Evolutionary conservation across 2,113 vertebrate genomes (phyloP), one percentile per base, ranked within the genome.

Genomic region (Phoxinus phoxinus): DNA sequence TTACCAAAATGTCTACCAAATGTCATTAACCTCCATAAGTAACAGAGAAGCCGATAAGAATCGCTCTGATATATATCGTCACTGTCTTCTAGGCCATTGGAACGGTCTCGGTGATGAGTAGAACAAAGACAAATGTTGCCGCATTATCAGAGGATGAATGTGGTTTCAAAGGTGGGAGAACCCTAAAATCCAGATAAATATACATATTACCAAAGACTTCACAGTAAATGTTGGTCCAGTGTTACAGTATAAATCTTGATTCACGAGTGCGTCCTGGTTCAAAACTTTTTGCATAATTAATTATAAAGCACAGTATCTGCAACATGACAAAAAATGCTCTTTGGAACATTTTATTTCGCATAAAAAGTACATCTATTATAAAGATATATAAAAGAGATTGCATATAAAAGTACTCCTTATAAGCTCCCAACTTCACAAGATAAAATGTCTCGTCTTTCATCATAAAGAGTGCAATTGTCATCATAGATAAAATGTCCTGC

Each of bases 21-120:
- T 79, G 65, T 80, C 85, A 86, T 79, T 86, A 77, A 83, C 87
- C 74, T 88, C 74, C 63, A 61, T 76, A 81, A 85, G 86, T 32
- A 67, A 80, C 32, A 75, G 51, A 46, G 81, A 61, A 46, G 78
- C 32, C 75, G 84, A 85, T 78, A 79, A n/a, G 79, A 72, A 73
- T 73, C 56, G 19, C 73, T 86, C 17, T 77, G 84, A 79, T 82
- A 53, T 56, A 19, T 19, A 82, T 32, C 19, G 77, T 58, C 19
- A 23, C 67, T 74, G 35, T 81, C 35, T 32, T 30, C 30, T 51
- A 37, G 83, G 69, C 37, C 61, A 81, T 30, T 72, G 63, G 23
- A 82, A 88, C 69, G 51, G 30, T 81, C 41, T 75, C 69, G 32
- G 8, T 5, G 76, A 46, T 65, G 67, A 37, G 25, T 27, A 13